These are phyloP conservation scores for Trachelus tabidus DNA, from an alignment of 2,888 invertebrate genomes.

Conservation along the genomic window DNA sequence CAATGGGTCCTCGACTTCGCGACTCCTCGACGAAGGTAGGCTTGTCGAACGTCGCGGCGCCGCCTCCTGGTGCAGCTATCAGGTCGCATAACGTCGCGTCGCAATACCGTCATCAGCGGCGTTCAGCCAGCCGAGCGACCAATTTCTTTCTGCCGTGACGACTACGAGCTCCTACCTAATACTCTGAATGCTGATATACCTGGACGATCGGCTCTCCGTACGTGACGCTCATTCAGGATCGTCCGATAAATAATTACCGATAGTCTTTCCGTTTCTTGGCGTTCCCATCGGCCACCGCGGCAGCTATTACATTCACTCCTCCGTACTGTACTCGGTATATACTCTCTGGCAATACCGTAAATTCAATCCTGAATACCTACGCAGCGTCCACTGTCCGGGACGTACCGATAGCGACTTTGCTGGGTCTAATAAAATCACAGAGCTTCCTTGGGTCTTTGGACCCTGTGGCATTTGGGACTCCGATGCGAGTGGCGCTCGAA, in stretches of 20 bases:
- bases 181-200: slow-evolving; percentile 2
- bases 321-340: too few species aligned
- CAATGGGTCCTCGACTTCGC: slow-evolving; percentile 55
- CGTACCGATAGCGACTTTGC: too few species aligned
- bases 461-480: too few species aligned
- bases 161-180: background rate
- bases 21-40: slow-evolving; percentile 42
- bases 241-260: slow-evolving; percentile 53
- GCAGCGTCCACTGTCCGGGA: too few species aligned
- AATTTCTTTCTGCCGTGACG: slow-evolving; percentile 15
- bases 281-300: too few species aligned
- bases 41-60: slow-evolving; percentile 39
- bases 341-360: too few species aligned
- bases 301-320: too few species aligned
- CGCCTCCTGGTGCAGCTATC: slow-evolving; percentile 53
- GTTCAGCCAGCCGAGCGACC: slow-evolving; percentile 1
- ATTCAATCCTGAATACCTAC: too few species aligned
- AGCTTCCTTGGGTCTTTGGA: too few species aligned
- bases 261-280: background rate
- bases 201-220: slow-evolving; percentile 25
- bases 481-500: too few species aligned
- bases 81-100: slow-evolving; percentile 20
- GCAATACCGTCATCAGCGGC: slow-evolving; percentile 8
- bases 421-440: too few species aligned
- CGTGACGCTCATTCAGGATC: slow-evolving; percentile 53